Conservation (phyloP, 2,113 vertebrate species). For the Microtus pennsylvanicus region DNA sequence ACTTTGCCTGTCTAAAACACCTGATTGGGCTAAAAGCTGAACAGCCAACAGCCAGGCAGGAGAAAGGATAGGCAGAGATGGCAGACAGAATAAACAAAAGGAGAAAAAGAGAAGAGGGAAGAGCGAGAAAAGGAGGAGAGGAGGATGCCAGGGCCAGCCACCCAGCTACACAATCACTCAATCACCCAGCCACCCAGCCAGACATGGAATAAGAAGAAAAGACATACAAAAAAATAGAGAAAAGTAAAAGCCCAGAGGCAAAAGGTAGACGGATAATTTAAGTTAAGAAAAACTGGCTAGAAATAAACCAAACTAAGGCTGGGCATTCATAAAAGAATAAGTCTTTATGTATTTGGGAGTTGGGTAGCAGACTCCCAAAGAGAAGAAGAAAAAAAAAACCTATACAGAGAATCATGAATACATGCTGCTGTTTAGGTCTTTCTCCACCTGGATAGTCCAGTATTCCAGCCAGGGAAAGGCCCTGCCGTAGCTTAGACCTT, state of each 20-base stretch:
- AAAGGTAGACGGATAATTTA: neutral
- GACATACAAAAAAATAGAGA: neutral
- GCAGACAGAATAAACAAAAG: neutral
- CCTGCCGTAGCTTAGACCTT: no score
- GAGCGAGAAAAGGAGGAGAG: neutral
- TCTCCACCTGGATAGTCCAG: neutral
- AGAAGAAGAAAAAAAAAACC: neutral
- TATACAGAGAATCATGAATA: neutral
- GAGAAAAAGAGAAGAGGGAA: neutral
- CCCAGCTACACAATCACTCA: neutral
- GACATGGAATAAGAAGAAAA: neutral
- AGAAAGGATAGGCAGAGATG: neutral
- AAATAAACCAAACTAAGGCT: neutral
- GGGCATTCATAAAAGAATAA: neutral
- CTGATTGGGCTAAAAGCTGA: neutral
- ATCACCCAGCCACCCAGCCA: neutral
- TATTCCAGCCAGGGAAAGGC: neutral
- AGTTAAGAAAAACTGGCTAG: neutral
- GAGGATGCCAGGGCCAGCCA: neutral
- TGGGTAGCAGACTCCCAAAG: neutral
- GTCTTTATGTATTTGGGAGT: neutral
- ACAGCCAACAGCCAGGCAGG: neutral
- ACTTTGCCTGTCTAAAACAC: neutral
- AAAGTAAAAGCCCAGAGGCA: neutral
- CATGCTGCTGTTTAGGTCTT: neutral